Evolutionary conservation across 2,888 invertebrate genomes (phyloP).

Genomic region (Spialia ferax): DNA sequence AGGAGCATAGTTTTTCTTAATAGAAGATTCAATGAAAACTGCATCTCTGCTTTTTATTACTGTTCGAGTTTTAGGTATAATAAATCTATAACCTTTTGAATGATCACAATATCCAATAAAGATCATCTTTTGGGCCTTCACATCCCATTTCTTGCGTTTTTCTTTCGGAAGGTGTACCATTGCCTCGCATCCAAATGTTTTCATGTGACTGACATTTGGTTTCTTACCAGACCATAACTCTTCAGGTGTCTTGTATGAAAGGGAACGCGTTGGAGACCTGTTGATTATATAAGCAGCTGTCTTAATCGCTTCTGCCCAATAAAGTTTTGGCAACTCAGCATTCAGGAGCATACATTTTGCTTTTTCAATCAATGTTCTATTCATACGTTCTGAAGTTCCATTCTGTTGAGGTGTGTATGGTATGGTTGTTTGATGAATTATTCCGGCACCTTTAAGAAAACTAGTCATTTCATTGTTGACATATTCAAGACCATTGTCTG

Average conservation of each 20-base stretch:
- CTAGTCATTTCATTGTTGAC: neutral
- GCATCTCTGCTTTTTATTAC: constrained; percentile 39
- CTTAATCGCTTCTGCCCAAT: neutral
- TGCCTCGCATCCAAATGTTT: constrained; percentile 58
- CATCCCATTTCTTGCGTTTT: constrained; percentile 45
- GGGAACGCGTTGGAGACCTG: constrained; percentile 42
- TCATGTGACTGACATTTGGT: constrained; percentile 52
- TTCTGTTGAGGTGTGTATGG: neutral
- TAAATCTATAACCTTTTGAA: constrained; percentile 51
- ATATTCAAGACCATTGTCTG: neutral
- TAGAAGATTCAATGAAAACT: constrained; percentile 36
- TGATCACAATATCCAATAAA: constrained; percentile 60
- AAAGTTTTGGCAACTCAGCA: neutral
- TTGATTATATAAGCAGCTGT: neutral
- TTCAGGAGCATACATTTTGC: neutral
- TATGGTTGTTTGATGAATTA: neutral
- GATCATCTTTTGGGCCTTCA: constrained; percentile 53
- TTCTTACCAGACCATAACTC: constrained; percentile 59
- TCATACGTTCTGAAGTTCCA: neutral
- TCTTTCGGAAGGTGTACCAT: constrained; percentile 47
- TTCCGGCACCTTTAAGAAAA: neutral
- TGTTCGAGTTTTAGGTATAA: constrained; percentile 35
- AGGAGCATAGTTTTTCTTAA: constrained; percentile 34
- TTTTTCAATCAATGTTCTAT: neutral
- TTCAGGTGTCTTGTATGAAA: constrained; percentile 45